These are phyloP conservation scores for Tragelaphus buxtoni DNA, from an alignment of 2,113 vertebrate species.

Conservation along the genomic window DNA sequence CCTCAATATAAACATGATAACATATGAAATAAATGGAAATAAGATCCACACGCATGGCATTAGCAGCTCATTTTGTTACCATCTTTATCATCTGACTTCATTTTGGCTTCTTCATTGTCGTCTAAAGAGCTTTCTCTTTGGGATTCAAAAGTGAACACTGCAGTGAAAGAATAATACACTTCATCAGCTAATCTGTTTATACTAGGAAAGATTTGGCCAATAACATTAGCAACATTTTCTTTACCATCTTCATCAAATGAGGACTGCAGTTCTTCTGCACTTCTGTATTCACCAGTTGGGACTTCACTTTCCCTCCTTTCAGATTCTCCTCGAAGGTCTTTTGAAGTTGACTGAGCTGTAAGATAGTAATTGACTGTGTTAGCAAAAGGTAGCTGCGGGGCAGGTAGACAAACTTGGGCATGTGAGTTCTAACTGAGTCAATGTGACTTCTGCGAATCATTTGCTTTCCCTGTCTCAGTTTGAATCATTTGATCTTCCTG, in stretches of 20 bases:
- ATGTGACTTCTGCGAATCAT: not conserved
- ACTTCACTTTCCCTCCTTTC: not conserved
- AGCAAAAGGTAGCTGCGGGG: not conserved
- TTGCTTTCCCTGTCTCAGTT: not conserved
- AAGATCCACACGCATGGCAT: not conserved
- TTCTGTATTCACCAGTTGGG: not conserved
- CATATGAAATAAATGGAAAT: not conserved
- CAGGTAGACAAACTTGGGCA: not conserved
- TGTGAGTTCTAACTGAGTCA: not conserved
- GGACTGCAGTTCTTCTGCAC: not conserved
- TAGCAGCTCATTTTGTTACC: not conserved
- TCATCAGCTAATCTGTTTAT: not conserved
- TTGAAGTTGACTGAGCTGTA: not conserved
- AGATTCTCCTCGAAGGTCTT: not conserved
- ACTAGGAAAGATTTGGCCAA: not conserved
- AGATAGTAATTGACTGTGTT: not conserved
- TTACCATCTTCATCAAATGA: constrained; percentile 30
- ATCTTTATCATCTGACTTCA: not conserved
- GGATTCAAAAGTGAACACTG: not conserved
- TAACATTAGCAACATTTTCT: not conserved
- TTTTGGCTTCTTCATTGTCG: not conserved
- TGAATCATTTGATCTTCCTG: not conserved
- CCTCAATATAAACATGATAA: not conserved
- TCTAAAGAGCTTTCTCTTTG: not conserved
- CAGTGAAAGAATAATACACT: not conserved